Base-by-base conservation (phyloP, 1,140 invertebrate genomes). In the Physella acuta region DNA sequence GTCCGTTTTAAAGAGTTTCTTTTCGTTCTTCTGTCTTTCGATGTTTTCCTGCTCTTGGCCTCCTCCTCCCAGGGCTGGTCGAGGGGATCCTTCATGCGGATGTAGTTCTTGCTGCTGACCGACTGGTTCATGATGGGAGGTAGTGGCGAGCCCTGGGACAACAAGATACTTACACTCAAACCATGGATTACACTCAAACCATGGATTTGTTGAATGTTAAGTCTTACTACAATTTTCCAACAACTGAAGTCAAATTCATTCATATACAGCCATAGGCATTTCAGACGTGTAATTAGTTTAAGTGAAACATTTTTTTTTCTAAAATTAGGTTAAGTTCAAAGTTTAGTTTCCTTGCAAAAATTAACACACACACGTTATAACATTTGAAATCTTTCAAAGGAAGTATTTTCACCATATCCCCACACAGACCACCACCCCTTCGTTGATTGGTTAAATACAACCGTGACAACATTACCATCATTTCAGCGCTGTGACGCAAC, bases 401-500 rank as follows among this genome's bases (percentile, higher is more conserved):
- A 44, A 44, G 20, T 8, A 11, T 44, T 20, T 44, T 8, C 20
- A 8, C 20, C 8, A 44, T 44, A 20, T 8, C 39, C 20, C 39
- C 8, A 8, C 39, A 44, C 20, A 11, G 39, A 8, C 8, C 39
- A 11, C 39, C 8, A 44, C 39, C 20, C 39, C 39, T 44, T 20
- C 39, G 39, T 11, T 20, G 8, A 44, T 8, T 11, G 8, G 39
- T 44, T 44, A 20, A 44, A 14, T 26, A 55, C 52, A 16, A 16
- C 11, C 52, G 11, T 11, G 11, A 55, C 16, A 16, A 16, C 26
- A 39, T 61, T 61, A 61, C 59, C 59, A 61, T 61, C 59, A 36
- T 61, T n/a, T 61, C 59, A 2, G 37, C 59, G 24, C 59, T 61
- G 36, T 61, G 36, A 39, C 59, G 59, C 20, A 61, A 36, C 2